phyloP scores from a whole-genome alignment of 2,888 invertebrate species.

The Drosophila parthenogenetica region DNA sequence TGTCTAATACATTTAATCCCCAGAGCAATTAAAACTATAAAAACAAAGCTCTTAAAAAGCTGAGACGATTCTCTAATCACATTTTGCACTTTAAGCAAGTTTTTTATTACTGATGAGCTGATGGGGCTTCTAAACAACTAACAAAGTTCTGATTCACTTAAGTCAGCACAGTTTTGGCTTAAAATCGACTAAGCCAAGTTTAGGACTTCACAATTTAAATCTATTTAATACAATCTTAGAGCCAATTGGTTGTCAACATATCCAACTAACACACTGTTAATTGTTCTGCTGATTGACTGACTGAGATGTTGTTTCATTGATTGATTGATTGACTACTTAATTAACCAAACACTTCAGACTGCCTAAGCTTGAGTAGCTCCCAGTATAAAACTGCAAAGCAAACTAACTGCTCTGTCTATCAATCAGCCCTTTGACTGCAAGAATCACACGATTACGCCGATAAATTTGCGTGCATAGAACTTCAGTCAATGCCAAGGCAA shows the following conservation, averaged over 20 bases:
- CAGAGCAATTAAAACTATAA: not conserved
- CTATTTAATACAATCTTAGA: not conserved
- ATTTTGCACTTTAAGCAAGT: not conserved
- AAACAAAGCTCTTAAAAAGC: not conserved
- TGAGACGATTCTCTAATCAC: not conserved
- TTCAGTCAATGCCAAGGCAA: constrained; percentile 45
- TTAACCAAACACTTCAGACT: not conserved
- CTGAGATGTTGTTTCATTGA: constrained; percentile 14
- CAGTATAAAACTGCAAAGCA: not conserved
- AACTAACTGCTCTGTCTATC: not conserved
- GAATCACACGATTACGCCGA: constrained; percentile 31
- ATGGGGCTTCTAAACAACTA: not conserved
- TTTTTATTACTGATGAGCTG: not conserved
- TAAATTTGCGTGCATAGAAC: constrained; percentile 24
- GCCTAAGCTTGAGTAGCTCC: not conserved
- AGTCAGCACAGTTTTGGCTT: too few species aligned
- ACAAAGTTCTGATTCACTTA: not conserved
- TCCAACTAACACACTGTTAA: not conserved
- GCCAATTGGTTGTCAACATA: too few species aligned
- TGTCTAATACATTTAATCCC: not conserved
- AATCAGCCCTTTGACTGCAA: constrained; percentile 23
- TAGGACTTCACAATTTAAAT: not conserved
- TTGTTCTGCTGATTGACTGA: not conserved
- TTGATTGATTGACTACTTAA: not conserved
- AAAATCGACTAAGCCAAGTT: too few species aligned